phyloP scores from a whole-genome alignment of 2,797 vertebrate species.

The Anguilla marmorata region DNA sequence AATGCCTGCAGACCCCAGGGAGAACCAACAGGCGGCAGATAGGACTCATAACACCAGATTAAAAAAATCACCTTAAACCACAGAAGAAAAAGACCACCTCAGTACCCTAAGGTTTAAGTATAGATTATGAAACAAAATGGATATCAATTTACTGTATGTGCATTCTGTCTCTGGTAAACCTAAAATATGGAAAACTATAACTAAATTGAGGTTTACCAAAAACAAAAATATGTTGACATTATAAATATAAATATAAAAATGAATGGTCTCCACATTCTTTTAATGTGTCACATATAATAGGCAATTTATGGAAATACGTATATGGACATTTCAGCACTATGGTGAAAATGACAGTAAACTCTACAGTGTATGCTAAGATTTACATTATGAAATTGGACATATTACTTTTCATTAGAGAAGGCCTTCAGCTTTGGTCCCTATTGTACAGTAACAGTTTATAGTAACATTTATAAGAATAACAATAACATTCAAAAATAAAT shows the following conservation, averaged over 20 bases:
- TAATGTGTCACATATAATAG: neutral
- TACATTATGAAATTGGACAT: neutral
- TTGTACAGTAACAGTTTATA: neutral
- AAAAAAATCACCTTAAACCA: constrained; percentile 1
- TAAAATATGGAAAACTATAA: neutral
- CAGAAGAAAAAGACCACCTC: neutral
- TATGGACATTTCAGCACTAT: neutral
- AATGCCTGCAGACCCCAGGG: neutral
- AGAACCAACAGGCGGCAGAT: neutral
- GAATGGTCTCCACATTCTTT: neutral
- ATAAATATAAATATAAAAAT: neutral
- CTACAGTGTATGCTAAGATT: neutral
- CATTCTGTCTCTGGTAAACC: neutral
- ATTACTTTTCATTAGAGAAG: neutral
- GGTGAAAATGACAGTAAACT: neutral
- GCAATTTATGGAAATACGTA: neutral
- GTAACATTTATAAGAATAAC: neutral
- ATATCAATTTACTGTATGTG: neutral
- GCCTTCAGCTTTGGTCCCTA: constrained; percentile 12
- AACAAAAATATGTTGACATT: neutral
- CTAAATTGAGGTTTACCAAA: neutral
- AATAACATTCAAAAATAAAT: neutral
- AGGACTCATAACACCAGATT: neutral
- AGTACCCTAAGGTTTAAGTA: neutral
- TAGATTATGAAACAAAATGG: neutral